Base-by-base conservation (phyloP, 1,140 invertebrate genomes). In the Achatina immaculata region DNA sequence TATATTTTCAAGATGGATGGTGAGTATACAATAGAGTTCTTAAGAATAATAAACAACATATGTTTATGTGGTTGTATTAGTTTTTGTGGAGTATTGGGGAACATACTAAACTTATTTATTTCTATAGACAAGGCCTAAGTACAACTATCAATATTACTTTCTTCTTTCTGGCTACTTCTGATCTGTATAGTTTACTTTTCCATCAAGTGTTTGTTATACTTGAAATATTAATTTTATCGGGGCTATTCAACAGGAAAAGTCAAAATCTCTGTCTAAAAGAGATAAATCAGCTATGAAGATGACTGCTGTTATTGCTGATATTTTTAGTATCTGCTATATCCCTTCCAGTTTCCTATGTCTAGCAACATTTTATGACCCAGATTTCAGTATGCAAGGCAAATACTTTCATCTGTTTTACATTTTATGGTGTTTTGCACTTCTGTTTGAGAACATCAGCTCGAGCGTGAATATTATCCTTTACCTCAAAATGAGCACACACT, bases 81-180 rank as follows among this genome's bases (percentile, higher is more conserved):
- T 21, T 1, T 34, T 14, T 66, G 28, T 31, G 65, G 68, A 42
- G 24, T 40, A 1, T 2, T 69, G 31, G 7, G 36, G 7, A 69
- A 69, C 24, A 40, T 69, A 9, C 38, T 69, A 34, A 69, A 69
- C 68, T 42, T 69, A 21, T 2, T 40, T 3, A 38, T 69, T 69
- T 69, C 21, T 42, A 42, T 24, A 74, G 28, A 43, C 72, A 74
- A 51, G 72, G 72, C 24, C 48, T 74, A 6, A 45, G 51, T 43
- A 55, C 28, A 38, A 74, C 42, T 14, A 55, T 51, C 43, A 74
- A 74, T 43, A 74, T 74, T n/a, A 74, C 43, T n/a, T 55, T 74
- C 43, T 51, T 45, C 14, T 42, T 43, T 28, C 43, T 74, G 34
- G 43, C 72, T 11, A 43, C 51, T 11, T 45, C 43, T 6, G 72